Evolutionary conservation across 2,888 invertebrate genomes (phyloP).

Genomic region (Furcula furcula): DNA sequence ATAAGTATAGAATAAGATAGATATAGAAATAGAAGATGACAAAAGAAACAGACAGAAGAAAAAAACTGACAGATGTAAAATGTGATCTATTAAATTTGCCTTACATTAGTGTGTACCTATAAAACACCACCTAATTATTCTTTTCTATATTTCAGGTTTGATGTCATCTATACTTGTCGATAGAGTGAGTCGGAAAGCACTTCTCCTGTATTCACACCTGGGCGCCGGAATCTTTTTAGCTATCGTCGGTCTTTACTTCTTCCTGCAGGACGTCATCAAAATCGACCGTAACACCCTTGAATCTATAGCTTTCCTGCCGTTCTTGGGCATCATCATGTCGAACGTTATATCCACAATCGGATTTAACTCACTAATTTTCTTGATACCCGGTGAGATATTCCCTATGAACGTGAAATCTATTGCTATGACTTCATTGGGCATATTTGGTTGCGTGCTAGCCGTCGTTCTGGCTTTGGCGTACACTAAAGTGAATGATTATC

Average conservation of each 20-base stretch:
- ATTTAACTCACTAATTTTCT: conserved; percentile 61
- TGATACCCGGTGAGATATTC: conserved; percentile 77
- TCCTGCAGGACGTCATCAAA: conserved; percentile 35
- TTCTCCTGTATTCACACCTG: conserved; percentile 55
- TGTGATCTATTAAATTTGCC: too few relatives aligned
- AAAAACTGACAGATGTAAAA: too few relatives aligned
- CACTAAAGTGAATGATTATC: conserved; percentile 59
- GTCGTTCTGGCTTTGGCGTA: conserved; percentile 66
- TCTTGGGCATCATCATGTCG: conserved; percentile 53
- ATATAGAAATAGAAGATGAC: too few relatives aligned
- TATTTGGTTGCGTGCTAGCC: conserved; percentile 65
- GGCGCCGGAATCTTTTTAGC: conserved; percentile 41
- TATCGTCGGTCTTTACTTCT: conserved; percentile 49
- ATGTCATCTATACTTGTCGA: conserved; percentile 44
- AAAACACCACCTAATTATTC: too few relatives aligned
- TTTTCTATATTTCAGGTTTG: conserved; percentile 37
- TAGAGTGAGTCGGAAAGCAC: conserved; percentile 55
- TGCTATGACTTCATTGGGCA: conserved; percentile 65
- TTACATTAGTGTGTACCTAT: too few relatives aligned
- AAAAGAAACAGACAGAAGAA: too few relatives aligned
- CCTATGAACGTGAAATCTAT: conserved; percentile 75
- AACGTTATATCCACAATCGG: conserved; percentile 54
- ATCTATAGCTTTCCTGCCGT: conserved; percentile 40
- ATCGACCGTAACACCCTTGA: conserved; percentile 14
- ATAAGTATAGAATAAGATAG: too few relatives aligned